phyloP scores from a whole-genome alignment of 2,797 vertebrate species.

The Phyllotis vaccarum region DNA sequence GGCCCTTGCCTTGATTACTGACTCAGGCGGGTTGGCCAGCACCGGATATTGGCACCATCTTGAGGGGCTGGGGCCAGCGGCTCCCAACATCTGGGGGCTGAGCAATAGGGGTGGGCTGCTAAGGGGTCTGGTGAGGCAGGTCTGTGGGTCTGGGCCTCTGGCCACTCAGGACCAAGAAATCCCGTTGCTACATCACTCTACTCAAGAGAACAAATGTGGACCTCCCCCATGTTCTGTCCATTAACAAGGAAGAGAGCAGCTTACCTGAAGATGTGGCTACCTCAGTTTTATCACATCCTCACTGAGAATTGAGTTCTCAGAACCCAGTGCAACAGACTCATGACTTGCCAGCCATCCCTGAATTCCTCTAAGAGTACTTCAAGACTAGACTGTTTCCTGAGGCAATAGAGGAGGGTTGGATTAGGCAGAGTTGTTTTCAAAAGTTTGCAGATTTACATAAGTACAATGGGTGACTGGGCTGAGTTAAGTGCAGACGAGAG shows the following conservation, averaged over 20 bases:
- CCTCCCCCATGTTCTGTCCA: neutral
- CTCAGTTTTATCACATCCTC: neutral
- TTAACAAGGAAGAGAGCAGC: neutral
- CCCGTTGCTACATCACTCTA: too few species aligned
- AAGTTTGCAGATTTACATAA: neutral
- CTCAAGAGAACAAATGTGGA: neutral
- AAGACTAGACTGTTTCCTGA: neutral
- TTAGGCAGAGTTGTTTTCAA: neutral
- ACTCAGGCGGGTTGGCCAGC: too few species aligned
- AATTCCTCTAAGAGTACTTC: neutral
- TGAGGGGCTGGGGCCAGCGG: too few species aligned
- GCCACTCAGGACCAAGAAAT: too few species aligned
- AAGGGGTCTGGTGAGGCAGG: too few species aligned
- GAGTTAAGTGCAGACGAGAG: rapidly evolving
- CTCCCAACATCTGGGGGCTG: too few species aligned
- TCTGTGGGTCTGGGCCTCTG: too few species aligned
- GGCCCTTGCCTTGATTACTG: too few species aligned
- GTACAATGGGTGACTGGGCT: neutral
- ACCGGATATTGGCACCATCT: too few species aligned
- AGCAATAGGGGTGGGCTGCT: too few species aligned
- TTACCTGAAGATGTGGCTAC: neutral
- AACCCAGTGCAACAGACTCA: neutral
- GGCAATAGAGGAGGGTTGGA: neutral
- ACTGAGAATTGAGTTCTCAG: neutral
- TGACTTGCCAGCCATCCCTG: neutral